Evolutionary conservation across 2,888 invertebrate species (phyloP).

Genomic region (Anodontia alba): DNA sequence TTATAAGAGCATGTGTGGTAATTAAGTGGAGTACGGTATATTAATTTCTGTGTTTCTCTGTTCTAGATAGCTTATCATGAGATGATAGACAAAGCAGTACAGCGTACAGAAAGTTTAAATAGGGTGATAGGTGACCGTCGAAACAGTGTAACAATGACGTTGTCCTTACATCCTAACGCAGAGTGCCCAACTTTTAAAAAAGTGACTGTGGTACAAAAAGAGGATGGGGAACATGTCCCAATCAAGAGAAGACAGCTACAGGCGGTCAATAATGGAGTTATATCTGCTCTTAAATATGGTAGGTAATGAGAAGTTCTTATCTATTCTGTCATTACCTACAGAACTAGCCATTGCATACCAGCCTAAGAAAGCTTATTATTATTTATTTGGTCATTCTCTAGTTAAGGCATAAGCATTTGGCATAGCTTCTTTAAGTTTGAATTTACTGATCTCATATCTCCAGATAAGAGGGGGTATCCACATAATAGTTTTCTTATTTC

Average conservation of each 20-base stretch:
- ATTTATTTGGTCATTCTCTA: too few relatives aligned
- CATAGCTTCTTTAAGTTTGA: too few relatives aligned
- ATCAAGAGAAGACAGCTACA: slow-evolving; percentile 89
- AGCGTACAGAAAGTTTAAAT: slow-evolving; percentile 86
- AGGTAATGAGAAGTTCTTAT: too few relatives aligned
- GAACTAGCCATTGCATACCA: not conserved
- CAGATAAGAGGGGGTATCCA: too few relatives aligned
- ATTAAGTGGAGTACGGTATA: too few relatives aligned
- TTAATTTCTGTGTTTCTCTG: not conserved
- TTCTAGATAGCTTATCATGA: slow-evolving; percentile 91
- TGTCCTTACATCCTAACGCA: slow-evolving; percentile 88
- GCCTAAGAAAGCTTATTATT: too few relatives aligned
- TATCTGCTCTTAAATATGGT: slow-evolving; percentile 84
- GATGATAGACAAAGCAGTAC: slow-evolving; percentile 86
- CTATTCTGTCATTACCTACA: too few relatives aligned
- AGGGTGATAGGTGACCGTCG: slow-evolving; percentile 88
- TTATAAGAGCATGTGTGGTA: too few relatives aligned
- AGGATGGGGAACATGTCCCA: slow-evolving; percentile 87
- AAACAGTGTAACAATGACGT: slow-evolving; percentile 88
- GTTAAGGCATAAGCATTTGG: too few relatives aligned
- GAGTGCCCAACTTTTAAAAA: slow-evolving; percentile 61
- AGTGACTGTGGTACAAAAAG: slow-evolving; percentile 71
- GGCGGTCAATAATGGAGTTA: slow-evolving; percentile 90
- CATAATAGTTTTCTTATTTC: too few relatives aligned
- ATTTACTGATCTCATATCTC: too few relatives aligned